These are phyloP conservation scores for Emmelina monodactyla DNA, from an alignment of 2,888 invertebrate species.

Conservation along the genomic window DNA sequence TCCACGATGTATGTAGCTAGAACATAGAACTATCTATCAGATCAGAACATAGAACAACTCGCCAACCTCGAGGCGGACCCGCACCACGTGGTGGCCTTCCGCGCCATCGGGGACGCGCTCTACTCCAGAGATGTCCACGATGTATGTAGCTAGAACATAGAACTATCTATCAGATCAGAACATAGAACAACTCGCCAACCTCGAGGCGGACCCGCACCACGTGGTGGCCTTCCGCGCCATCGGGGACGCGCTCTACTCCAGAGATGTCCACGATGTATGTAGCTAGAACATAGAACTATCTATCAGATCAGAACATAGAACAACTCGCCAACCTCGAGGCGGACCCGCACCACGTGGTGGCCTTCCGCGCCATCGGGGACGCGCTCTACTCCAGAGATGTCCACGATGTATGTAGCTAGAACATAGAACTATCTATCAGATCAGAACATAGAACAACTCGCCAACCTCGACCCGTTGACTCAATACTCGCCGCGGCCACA, in stretches of 20 bases:
- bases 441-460: too few species aligned
- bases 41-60: slow-evolving; percentile 72
- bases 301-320: slow-evolving; percentile 74
- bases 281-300: too few species aligned
- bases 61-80: slow-evolving; percentile 79
- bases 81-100: slow-evolving; percentile 78
- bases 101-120: slow-evolving; percentile 82
- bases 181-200: slow-evolving; percentile 71
- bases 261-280: slow-evolving; percentile 75
- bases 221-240: slow-evolving; percentile 79
- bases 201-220: slow-evolving; percentile 81
- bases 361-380: slow-evolving; percentile 81
- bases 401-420: slow-evolving; percentile 78
- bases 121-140: slow-evolving; percentile 79
- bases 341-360: slow-evolving; percentile 78
- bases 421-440: too few species aligned
- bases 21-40: too few species aligned
- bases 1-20: slow-evolving; percentile 79
- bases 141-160: too few species aligned
- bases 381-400: slow-evolving; percentile 80
- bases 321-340: slow-evolving; percentile 76
- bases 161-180: too few species aligned
- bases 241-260: slow-evolving; percentile 84
- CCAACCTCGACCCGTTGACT: too few species aligned
- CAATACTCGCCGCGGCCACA: too few species aligned